phyloP scores from a whole-genome alignment of 2,888 invertebrate species.

The Timema cristinae region DNA sequence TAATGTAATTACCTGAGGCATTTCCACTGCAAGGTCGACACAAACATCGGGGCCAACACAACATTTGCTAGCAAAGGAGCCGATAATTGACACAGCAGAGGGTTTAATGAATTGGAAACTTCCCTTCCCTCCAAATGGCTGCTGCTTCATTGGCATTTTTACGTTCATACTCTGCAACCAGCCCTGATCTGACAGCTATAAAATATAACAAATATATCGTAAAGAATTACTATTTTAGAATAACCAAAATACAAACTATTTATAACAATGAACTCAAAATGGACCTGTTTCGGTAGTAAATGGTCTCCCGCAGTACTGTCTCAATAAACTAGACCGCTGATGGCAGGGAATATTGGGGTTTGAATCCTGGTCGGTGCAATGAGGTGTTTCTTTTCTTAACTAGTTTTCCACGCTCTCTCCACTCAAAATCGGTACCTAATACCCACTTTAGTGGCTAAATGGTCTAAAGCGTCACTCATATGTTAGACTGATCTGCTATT shows the following conservation, averaged over 20 bases:
- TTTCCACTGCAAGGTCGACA: conserved; percentile 67
- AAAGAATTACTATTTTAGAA: not conserved
- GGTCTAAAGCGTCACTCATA: too few relatives aligned
- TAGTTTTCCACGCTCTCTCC: too few relatives aligned
- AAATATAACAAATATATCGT: conserved; percentile 11
- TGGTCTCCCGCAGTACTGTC: too few relatives aligned
- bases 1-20: conserved; percentile 56
- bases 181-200: conserved; percentile 46
- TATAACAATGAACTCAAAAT: too few relatives aligned
- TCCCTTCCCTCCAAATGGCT: conserved; percentile 45
- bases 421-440: too few relatives aligned
- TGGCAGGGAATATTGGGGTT: too few relatives aligned
- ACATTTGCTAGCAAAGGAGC: conserved; percentile 63
- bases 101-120: conserved; percentile 63
- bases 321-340: too few relatives aligned
- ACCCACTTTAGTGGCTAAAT: too few relatives aligned
- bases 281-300: too few relatives aligned
- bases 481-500: too few relatives aligned
- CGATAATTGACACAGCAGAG: conserved; percentile 56
- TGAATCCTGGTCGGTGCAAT: too few relatives aligned
- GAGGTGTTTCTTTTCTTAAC: too few relatives aligned
- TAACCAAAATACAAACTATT: not conserved
- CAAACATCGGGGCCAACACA: conserved; percentile 60
- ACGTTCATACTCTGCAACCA: conserved; percentile 50
- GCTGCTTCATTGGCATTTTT: conserved; percentile 53